Evolutionary conservation across 2,797 vertebrate species (phyloP).

Genomic region (Sparus aurata): DNA sequence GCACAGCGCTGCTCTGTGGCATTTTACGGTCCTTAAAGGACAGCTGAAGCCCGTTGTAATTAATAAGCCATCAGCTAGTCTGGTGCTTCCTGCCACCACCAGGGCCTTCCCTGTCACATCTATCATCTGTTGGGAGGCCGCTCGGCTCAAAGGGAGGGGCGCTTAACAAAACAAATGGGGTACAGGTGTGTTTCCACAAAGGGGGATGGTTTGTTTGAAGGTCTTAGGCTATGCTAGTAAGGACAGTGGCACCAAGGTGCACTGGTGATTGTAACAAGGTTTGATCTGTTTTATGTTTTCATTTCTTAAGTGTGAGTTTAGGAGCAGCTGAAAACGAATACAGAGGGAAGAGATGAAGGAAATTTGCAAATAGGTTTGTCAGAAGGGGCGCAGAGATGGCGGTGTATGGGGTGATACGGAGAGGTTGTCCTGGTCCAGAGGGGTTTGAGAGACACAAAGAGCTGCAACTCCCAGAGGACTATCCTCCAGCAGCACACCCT

Average conservation of each 20-base stretch:
- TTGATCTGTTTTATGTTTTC: neutral
- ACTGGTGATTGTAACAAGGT: neutral
- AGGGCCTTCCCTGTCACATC: slow-evolving; percentile 73
- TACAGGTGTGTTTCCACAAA: slow-evolving; percentile 56
- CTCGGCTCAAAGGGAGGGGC: slow-evolving; percentile 2
- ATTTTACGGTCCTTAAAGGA: slow-evolving; percentile 80
- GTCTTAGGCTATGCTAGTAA: slow-evolving; percentile 5
- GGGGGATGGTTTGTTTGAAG: slow-evolving; percentile 23
- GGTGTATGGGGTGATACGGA: slow-evolving; percentile 40
- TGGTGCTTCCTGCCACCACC: slow-evolving; percentile 51
- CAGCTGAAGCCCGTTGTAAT: slow-evolving; percentile 73
- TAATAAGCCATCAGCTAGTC: slow-evolving; percentile 78
- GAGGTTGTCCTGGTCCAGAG: slow-evolving; percentile 54
- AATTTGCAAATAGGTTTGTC: slow-evolving; percentile 10
- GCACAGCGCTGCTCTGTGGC: slow-evolving; percentile 55
- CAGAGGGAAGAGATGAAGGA: neutral
- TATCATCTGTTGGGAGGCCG: slow-evolving; percentile 64
- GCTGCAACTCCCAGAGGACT: slow-evolving; percentile 70
- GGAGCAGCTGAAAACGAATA: neutral
- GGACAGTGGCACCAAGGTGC: slow-evolving; percentile 1
- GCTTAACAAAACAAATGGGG: slow-evolving; percentile 7
- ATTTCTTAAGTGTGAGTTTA: slow-evolving; percentile 5
- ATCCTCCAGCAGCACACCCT: slow-evolving; percentile 71
- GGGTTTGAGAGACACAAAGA: slow-evolving; percentile 76
- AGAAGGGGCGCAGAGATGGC: slow-evolving; percentile 19